Base-by-base conservation (phyloP, 2,113 vertebrate species). In the Taurulus bubalis region DNA sequence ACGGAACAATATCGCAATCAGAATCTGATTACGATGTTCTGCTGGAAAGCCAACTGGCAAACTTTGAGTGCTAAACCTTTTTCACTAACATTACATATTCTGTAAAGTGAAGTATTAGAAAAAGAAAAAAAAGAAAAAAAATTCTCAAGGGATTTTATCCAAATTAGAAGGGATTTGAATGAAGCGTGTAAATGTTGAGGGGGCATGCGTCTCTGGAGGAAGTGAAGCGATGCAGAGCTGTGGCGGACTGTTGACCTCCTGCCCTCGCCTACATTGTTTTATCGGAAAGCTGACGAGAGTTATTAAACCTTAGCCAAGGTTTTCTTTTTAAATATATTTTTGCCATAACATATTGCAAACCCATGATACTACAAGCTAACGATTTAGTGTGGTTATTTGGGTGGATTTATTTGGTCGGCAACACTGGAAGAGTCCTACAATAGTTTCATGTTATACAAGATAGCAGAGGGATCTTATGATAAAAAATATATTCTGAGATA, bases 181-280 rank as follows among this genome's bases (percentile, higher is more conserved):
- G 64, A 11, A 75, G n/a, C 0, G 3, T 24, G 51, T 38, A 12
- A 49, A 69, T 16, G 8, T 62, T 42, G 42, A 22, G 59, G 3
- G 9, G 47, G 36, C 65, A 0, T 3, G 22, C 38, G 53, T 76
- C n/a, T 40, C 51, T 40, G 12, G 38, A 63, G 73, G 75, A 34
- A 45, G 18, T 20, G 16, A 58, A 10, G 38, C 20, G 22, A 60
- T 70, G 15, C 10, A 60, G 36, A 66, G 8, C 60, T 18, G 8
- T 51, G 55, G 12, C 70, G 53, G 36, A 63, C 20, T 67, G 45
- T 58, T 47, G 70, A 77, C 63, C 67, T 71, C 42, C 14, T 10
- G 42, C 36, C 11, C 58, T 62, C 51, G n/a, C 42, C 34, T 45
- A 28, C 42, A 10, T 9, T 38, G 11, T 58, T 42, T 47, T 12